These are phyloP conservation scores for Marmota flaviventris DNA, from an alignment of 2,113 vertebrate species.

Conservation along the genomic window DNA sequence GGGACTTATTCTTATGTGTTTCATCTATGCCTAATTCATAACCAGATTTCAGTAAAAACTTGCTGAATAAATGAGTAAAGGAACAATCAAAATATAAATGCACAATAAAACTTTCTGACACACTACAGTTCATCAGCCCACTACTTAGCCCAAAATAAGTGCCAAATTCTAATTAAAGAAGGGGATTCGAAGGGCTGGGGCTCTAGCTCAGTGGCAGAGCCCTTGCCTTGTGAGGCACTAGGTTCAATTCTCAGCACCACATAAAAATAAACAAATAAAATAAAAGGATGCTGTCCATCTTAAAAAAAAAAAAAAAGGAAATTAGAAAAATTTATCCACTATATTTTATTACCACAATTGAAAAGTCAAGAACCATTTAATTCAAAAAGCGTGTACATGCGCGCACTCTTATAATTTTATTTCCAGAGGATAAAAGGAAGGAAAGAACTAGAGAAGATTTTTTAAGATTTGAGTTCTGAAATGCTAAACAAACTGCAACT, in stretches of 20 bases:
- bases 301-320: no score
- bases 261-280: no score
- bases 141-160: not conserved
- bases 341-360: slow-evolving; percentile 34
- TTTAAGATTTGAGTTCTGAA: slow-evolving; percentile 57
- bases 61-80: slow-evolving; percentile 24
- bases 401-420: not conserved
- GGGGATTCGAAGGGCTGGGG: not conserved
- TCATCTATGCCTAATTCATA: not conserved
- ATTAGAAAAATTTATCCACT: slow-evolving; percentile 44
- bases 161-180: slow-evolving; percentile 54
- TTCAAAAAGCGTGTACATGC: not conserved
- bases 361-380: slow-evolving; percentile 66
- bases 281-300: no score
- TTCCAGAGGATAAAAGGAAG: slow-evolving; percentile 38
- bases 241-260: no score
- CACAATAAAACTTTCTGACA: slow-evolving; percentile 37
- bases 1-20: not conserved
- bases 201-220: no score
- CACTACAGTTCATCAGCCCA: not conserved
- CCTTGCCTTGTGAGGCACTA: no score
- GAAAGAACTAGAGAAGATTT: slow-evolving; percentile 7
- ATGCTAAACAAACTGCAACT: slow-evolving; percentile 58
- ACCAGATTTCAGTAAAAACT: not conserved
- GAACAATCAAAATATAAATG: slow-evolving; percentile 15